Evolutionary conservation across 2,888 invertebrate species (phyloP).

Genomic region (Perizoma affinitatum): DNA sequence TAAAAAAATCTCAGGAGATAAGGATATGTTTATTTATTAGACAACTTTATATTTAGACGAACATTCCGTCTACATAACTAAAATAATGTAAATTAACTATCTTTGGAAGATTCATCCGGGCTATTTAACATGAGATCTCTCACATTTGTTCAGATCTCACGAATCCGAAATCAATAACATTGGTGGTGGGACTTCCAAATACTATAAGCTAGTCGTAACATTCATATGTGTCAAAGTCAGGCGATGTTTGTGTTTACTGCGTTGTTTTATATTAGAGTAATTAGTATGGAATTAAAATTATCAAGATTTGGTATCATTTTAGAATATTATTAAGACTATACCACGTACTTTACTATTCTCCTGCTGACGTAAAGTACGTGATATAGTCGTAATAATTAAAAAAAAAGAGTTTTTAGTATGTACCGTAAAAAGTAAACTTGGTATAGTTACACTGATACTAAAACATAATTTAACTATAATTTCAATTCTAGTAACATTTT

Average conservation of each 20-base stretch:
- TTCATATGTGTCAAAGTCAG: constrained; percentile 33
- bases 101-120: constrained; percentile 80
- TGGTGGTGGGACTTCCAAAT: constrained; percentile 51
- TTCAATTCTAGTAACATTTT: too few relatives aligned
- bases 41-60: constrained; percentile 74
- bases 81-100: constrained; percentile 68
- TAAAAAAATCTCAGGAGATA: constrained; percentile 64
- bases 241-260: constrained; percentile 33
- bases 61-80: constrained; percentile 61
- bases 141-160: constrained; percentile 24
- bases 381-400: too few relatives aligned
- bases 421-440: too few relatives aligned
- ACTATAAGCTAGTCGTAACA: constrained; percentile 39
- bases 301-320: too few relatives aligned
- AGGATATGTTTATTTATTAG: constrained; percentile 84
- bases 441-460: too few relatives aligned
- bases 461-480: too few relatives aligned
- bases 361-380: too few relatives aligned
- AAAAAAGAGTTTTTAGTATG: too few relatives aligned
- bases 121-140: constrained; percentile 41
- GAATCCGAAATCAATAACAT: constrained; percentile 38
- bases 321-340: too few relatives aligned
- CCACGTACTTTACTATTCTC: too few relatives aligned
- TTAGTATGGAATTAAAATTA: too few relatives aligned
- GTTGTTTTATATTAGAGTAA: too few relatives aligned